Evolutionary conservation across 2,113 vertebrate genomes (phyloP).

Genomic region (Rhea americana): DNA sequence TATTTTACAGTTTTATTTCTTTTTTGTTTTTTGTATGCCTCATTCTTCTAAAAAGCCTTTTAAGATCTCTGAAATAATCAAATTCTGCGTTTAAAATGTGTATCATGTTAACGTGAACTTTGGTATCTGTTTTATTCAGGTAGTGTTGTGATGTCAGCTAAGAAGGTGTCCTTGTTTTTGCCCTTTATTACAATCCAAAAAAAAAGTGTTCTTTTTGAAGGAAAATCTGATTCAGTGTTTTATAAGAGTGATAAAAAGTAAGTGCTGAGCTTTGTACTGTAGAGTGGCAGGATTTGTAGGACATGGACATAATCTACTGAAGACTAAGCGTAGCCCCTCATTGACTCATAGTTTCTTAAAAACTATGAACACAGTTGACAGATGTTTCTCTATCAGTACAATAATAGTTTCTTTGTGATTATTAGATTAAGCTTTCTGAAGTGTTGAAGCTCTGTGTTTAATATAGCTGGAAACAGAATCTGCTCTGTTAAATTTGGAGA

Average conservation of each 20-base stretch:
- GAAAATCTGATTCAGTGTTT: constrained; percentile 59
- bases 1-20: constrained; percentile 74
- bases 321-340: constrained; percentile 59
- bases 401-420: constrained; percentile 60
- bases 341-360: constrained; percentile 44
- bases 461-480: constrained; percentile 33
- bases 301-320: constrained; percentile 29
- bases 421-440: constrained; percentile 21
- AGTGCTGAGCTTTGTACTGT: constrained; percentile 43
- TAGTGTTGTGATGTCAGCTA: constrained; percentile 64
- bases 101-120: constrained; percentile 54
- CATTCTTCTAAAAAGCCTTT: constrained; percentile 52
- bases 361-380: constrained; percentile 7
- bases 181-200: not conserved
- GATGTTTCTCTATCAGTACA: constrained; percentile 13
- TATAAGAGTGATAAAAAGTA: constrained; percentile 56
- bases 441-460: not conserved
- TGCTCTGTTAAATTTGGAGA: not conserved
- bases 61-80: constrained; percentile 30
- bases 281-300: constrained; percentile 58
- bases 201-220: constrained; percentile 49
- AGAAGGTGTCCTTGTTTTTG: constrained; percentile 34
- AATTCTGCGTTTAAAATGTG: constrained; percentile 41
- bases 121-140: constrained; percentile 64
- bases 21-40: constrained; percentile 51